Evolutionary conservation across 2,797 vertebrate genomes (phyloP), one percentile per base, ranked within the genome.

Genomic region (Cirrhinus mrigala): DNA sequence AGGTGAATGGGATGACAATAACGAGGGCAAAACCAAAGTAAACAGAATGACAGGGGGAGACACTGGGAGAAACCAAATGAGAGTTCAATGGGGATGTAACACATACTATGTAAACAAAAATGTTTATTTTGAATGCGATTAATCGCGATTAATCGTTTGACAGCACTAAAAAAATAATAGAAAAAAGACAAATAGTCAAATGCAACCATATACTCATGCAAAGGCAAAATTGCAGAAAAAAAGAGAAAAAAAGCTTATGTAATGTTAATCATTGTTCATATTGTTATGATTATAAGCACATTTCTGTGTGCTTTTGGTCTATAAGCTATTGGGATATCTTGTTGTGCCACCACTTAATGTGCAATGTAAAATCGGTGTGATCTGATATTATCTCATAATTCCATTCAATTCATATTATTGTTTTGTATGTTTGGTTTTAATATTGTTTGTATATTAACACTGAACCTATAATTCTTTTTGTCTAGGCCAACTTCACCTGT

Each of bases 341-440:
- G 15, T 20, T 22, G 52, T 74, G 90, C 69, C 52, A 85, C 24
- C 15, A 92, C 60, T 90, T 66, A 69, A 50, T 69, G 82, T 54
- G 58, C 74, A 87, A 92, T 90, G 75, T 91, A 92, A 73, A 46
- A 44, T 50, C 14, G 5, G 29, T 54, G n/a, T 75, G 33, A 33
- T 29, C 22, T 52, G 79, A 33, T 33, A 33, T 33, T 33, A 33
- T 33, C 33, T 3, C 33, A 33, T 33, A 33, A 33, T 33, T 33
- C 33, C 33, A 33, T 33, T 33, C 33, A 33, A 33, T 33, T 33
- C 33, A 33, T 33, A 33, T 3, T 33, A 33, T 24, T 33, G n/a
- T 40, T 81, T 15, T 48, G 16, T 73, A 3, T 73, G 14, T 58
- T 33, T 33, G 33, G 82, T 40, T 78, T 64, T 62, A 22, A 78